Conservation (phyloP, 2,797 vertebrate genomes). For the Melanotaenia boesemani region DNA sequence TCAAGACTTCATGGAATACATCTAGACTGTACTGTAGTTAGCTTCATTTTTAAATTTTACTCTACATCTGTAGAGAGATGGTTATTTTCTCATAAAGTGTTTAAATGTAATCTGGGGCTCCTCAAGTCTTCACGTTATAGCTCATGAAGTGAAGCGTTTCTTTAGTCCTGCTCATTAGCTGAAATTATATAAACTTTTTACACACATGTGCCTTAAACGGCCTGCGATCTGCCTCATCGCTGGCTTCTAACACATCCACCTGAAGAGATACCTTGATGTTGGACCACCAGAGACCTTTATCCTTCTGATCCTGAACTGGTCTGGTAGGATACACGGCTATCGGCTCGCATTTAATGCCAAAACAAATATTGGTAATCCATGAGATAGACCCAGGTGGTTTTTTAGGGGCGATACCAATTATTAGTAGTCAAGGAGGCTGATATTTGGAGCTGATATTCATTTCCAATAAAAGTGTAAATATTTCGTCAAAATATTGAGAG, state of each 20-base stretch:
- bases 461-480: no score
- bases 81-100: conserved; percentile 73
- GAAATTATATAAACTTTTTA: conserved; percentile 58
- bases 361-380: no score
- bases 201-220: conserved; percentile 75
- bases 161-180: conserved; percentile 63
- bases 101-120: conserved; percentile 60
- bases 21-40: conserved; percentile 69
- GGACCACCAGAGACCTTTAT: conserved; percentile 1
- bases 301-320: not conserved
- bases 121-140: conserved; percentile 64
- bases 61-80: conserved; percentile 67
- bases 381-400: no score
- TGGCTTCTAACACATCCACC: conserved; percentile 30
- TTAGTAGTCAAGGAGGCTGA: no score
- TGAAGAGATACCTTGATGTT: conserved; percentile 72
- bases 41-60: conserved; percentile 63
- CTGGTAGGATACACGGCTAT: not conserved
- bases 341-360: not conserved
- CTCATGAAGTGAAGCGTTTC: conserved; percentile 64
- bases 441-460: no score
- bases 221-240: conserved; percentile 42
- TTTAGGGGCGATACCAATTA: no score
- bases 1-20: conserved; percentile 56
- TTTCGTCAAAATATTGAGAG: no score